Base-by-base conservation (phyloP, 2,113 vertebrate genomes). In the Rhadina sibilatrix region DNA sequence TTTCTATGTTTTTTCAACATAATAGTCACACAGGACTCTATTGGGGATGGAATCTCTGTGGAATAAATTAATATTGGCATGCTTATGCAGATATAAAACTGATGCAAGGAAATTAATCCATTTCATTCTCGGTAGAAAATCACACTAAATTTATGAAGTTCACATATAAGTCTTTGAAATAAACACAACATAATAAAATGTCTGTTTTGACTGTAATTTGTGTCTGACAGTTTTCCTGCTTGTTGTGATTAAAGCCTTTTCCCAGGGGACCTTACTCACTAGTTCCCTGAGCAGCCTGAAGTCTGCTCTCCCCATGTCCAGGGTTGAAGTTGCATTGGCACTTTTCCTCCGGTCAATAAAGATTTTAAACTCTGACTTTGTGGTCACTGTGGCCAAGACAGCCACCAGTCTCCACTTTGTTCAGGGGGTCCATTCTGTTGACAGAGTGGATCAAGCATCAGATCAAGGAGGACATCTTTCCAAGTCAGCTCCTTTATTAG, bases 351-450 rank as follows among this genome's bases (percentile, higher is more conserved):
- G 49, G 24, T 35, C 16, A 64, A 9, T 4, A n/a, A 11, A 47
- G 49, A 71, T 40, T 71, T 79, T 42, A 35, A 47, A 24, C 24
- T 40, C 1, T 49, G 9, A 7, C 24, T 40, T 47, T n/a, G 16
- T 35, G 30, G 4, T n/a, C 1, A 0, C 30, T 49, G 20, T 18
- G 9, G 9, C 30, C 30, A 64, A 49, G 49, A 35, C 4, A 6
- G 16, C 17, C 7, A 3, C 6, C 12, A 5, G 10, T 61, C 47
- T 46, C n/a, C 16, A 8, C 30, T 49, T 31, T 9, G 9, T 30
- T 70, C 49, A 71, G 24, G 11, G 47, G 24, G 30, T 21, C 30
- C 40, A 24, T 10, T 54, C n/a, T 40, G 8, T 6, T 24, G 21
- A 6, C 10, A n/a, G 23, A 63, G 23, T 22, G 30, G 22, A 50